Percentiles rank a stretch among this genome's conserved stretches.
Evolutionary conservation across 2,888 invertebrate species (phyloP).

Genomic region (Chaetogeoica ovagalla): DNA sequence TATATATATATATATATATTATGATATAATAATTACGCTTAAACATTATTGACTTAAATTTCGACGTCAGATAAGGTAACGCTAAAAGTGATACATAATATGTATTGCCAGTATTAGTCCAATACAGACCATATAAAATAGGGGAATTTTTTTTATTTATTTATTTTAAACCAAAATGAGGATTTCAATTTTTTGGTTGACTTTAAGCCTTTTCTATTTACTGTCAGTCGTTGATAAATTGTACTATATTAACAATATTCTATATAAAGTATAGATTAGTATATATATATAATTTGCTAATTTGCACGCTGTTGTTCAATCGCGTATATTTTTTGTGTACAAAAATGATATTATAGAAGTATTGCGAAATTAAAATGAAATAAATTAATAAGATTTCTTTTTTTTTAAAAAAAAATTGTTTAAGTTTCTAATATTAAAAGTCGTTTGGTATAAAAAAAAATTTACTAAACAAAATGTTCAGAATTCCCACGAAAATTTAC

Average conservation of each 20-base stretch:
- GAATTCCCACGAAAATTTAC: neutral
- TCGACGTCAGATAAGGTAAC: slow-evolving; percentile 49
- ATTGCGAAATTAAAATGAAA: neutral
- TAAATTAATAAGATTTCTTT: neutral
- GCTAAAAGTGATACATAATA: slow-evolving; percentile 37
- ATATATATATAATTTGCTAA: neutral
- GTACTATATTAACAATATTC: neutral
- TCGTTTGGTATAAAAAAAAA: neutral
- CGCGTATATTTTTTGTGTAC: neutral
- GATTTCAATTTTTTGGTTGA: slow-evolving; percentile 31
- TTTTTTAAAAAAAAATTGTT: no score
- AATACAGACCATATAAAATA: slow-evolving; percentile 20
- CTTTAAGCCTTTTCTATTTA: slow-evolving; percentile 5
- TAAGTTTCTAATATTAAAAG: neutral
- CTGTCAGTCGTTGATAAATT: slow-evolving; percentile 23
- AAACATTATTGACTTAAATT: slow-evolving; percentile 45
- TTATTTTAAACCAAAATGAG: slow-evolving; percentile 18
- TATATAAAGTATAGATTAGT: neutral
- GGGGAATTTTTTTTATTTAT: slow-evolving; percentile 1
- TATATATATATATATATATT: no score
- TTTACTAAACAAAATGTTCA: neutral
- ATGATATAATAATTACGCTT: slow-evolving; percentile 33
- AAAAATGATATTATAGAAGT: neutral
- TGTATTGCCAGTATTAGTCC: neutral
- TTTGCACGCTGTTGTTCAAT: neutral